These are phyloP conservation scores for Macrosoma leucophasiata DNA, from an alignment of 2,888 invertebrate species.

Conservation along the genomic window DNA sequence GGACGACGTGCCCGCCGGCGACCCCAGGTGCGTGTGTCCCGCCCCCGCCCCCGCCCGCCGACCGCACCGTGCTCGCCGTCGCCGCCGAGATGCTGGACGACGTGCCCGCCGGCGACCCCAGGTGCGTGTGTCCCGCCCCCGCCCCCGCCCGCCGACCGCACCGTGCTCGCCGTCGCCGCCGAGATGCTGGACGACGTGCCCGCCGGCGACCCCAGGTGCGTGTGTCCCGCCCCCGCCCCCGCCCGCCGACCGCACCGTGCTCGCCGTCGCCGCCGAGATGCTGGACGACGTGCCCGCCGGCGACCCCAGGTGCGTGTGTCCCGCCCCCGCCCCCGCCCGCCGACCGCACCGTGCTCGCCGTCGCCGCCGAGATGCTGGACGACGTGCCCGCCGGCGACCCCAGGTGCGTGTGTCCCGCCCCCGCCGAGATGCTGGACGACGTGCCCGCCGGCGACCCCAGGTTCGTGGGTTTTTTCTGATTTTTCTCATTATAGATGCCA, in stretches of 20 bases:
- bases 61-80: slow-evolving; percentile 44
- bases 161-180: slow-evolving; percentile 32
- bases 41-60: neutral
- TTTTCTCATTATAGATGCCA: too few relatives aligned
- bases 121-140: slow-evolving; percentile 45
- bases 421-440: too few relatives aligned
- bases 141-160: slow-evolving; percentile 27
- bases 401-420: too few relatives aligned
- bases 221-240: slow-evolving; percentile 51
- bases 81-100: slow-evolving; percentile 90
- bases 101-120: slow-evolving; percentile 90
- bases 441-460: too few relatives aligned
- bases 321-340: slow-evolving; percentile 53
- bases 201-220: slow-evolving; percentile 41
- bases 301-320: slow-evolving; percentile 40
- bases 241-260: slow-evolving; percentile 74
- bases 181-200: slow-evolving; percentile 41
- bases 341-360: slow-evolving; percentile 52
- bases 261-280: slow-evolving; percentile 35
- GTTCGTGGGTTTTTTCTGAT: too few relatives aligned
- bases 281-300: slow-evolving; percentile 45
- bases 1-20: slow-evolving; percentile 91
- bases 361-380: slow-evolving; percentile 87
- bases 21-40: slow-evolving; percentile 75
- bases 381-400: slow-evolving; percentile 94